Percentiles rank a stretch among this genome's conserved stretches.
Conservation (phyloP, 2,888 invertebrate genomes). For the Orthosia cruda region DNA sequence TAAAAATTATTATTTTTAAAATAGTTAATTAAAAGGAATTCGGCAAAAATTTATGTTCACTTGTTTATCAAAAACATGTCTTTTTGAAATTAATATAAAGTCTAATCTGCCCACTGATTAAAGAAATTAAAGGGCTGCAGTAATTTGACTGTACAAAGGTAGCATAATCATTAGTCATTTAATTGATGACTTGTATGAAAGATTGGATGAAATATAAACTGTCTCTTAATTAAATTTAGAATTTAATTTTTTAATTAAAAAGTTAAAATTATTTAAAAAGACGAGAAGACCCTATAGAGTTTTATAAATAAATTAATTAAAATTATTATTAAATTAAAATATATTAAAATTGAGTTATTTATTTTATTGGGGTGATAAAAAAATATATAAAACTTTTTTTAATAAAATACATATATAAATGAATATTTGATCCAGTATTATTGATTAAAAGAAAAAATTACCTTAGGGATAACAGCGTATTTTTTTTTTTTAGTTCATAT, state of each 20-base stretch:
- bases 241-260: conserved; percentile 90
- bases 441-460: conserved; percentile 94
- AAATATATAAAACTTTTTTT: conserved; percentile 92
- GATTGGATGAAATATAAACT: conserved; percentile 93
- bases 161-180: conserved; percentile 95
- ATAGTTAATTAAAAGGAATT: no score
- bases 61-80: conserved; percentile 96
- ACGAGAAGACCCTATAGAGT: no score
- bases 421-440: conserved; percentile 91
- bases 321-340: conserved; percentile 41
- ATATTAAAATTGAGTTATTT: conserved; percentile 77
- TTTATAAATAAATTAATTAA: no score
- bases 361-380: conserved; percentile 93
- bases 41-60: conserved; percentile 91
- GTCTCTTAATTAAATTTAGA: conserved; percentile 88
- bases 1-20: no score
- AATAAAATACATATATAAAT: conserved; percentile 81
- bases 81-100: conserved; percentile 92
- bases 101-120: no score
- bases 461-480: conserved; percentile 97
- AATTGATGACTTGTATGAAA: conserved; percentile 95
- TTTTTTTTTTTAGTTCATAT: conserved; percentile 95
- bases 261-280: no score
- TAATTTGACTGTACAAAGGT: conserved; percentile 95
- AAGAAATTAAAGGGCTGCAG: no score